These are phyloP conservation scores for Chironomus striatipennis DNA, from an alignment of 1,140 invertebrate genomes.

Conservation along the genomic window DNA sequence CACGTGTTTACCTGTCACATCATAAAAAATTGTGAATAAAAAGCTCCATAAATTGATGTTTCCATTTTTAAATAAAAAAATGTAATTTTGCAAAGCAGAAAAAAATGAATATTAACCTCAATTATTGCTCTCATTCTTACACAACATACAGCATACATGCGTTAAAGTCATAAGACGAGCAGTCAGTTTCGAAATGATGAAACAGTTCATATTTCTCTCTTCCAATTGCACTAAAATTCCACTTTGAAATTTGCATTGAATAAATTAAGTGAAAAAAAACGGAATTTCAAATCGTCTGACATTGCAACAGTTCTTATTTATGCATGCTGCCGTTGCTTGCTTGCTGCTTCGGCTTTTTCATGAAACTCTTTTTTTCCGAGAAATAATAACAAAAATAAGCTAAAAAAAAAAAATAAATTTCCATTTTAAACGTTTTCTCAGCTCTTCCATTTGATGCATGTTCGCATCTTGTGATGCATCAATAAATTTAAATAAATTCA, in stretches of 20 bases:
- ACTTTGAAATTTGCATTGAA: slow-evolving; percentile 22
- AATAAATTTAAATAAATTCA: slow-evolving; percentile 10
- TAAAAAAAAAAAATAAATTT: background rate
- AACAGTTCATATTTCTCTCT: slow-evolving; percentile 16
- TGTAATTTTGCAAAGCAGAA: background rate
- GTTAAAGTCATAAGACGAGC: background rate
- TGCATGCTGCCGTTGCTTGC: background rate
- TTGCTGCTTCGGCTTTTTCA: background rate
- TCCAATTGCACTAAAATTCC: slow-evolving; percentile 19
- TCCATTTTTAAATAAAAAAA: background rate
- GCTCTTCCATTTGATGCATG: slow-evolving; percentile 1
- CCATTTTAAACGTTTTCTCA: slow-evolving; percentile 24
- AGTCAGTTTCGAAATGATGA: background rate
- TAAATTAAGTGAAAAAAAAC: slow-evolving; percentile 17
- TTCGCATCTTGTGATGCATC: background rate
- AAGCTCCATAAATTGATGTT: background rate
- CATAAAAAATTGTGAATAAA: background rate
- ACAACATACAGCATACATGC: background rate
- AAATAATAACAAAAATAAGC: slow-evolving; percentile 7
- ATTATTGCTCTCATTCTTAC: slow-evolving; percentile 13
- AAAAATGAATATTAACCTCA: background rate
- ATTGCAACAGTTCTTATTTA: slow-evolving; percentile 21
- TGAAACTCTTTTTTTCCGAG: background rate
- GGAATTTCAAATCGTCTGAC: slow-evolving; percentile 22
- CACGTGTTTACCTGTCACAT: background rate